Evolutionary conservation across 2,888 invertebrate species (phyloP).

Genomic region (Tryphoninae sp.): DNA sequence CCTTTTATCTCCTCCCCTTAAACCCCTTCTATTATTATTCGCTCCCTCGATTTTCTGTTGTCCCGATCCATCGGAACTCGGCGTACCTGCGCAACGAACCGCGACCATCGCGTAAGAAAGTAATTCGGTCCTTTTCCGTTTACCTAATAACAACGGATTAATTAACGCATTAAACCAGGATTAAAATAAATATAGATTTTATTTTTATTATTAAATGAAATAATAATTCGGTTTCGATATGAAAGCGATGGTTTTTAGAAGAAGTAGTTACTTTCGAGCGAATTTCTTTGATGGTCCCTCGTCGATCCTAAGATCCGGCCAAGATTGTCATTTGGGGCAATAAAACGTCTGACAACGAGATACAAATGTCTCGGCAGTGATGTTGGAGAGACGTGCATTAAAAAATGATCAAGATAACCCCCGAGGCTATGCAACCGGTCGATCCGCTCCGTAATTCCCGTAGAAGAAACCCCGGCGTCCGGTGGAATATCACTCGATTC

Average conservation of each 20-base stretch:
- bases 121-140: slow-evolving; percentile 14
- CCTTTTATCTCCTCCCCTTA: slow-evolving; percentile 35
- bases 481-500: slow-evolving; percentile 25
- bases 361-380: too few relatives aligned
- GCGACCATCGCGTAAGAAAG: slow-evolving; percentile 47
- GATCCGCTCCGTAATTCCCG: slow-evolving; percentile 55
- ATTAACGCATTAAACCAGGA: too few relatives aligned
- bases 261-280: too few relatives aligned
- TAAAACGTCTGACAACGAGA: too few relatives aligned
- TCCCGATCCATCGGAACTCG: background rate
- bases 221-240: too few relatives aligned
- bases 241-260: too few relatives aligned
- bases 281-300: background rate
- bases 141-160: too few relatives aligned
- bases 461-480: slow-evolving; percentile 52
- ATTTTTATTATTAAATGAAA: too few relatives aligned
- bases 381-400: background rate
- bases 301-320: background rate
- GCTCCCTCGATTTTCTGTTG: background rate
- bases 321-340: too few relatives aligned
- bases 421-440: slow-evolving; percentile 62
- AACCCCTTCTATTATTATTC: slow-evolving; percentile 31
- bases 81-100: background rate
- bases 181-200: background rate
- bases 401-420: slow-evolving; percentile 34